phyloP scores from a whole-genome alignment of 2,113 vertebrate genomes.

The Cololabis saira region DNA sequence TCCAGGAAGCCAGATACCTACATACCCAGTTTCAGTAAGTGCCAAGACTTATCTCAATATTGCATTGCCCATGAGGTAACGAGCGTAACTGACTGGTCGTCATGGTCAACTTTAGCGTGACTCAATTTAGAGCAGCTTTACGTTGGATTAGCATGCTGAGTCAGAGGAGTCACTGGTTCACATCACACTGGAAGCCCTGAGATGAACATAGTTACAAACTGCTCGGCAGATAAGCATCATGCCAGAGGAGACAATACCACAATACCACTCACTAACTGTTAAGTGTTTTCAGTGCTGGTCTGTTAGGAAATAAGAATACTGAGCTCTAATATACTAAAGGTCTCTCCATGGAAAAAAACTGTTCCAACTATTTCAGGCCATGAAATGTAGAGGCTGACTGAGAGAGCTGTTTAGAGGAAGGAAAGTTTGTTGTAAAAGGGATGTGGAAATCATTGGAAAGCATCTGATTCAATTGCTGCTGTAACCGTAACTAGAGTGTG shows the following conservation, averaged over 20 bases:
- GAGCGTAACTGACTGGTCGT: constrained; percentile 56
- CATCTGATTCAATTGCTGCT: neutral
- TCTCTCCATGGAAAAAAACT: too few relatives aligned
- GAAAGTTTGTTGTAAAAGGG: neutral
- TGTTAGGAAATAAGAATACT: too few relatives aligned
- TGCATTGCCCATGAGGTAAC: constrained; percentile 5
- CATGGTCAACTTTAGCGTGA: constrained; percentile 58
- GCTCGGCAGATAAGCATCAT: constrained; percentile 4
- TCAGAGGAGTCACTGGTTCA: constrained; percentile 45
- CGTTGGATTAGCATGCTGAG: constrained; percentile 66
- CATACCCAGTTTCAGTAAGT: constrained; percentile 79
- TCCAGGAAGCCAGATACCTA: constrained; percentile 69
- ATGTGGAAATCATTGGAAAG: neutral
- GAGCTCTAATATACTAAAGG: too few relatives aligned
- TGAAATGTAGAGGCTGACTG: neutral
- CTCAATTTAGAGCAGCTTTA: constrained; percentile 58
- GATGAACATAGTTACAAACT: constrained; percentile 7
- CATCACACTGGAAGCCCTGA: constrained; percentile 33
- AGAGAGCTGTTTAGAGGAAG: neutral
- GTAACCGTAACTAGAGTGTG: neutral
- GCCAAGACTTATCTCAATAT: neutral
- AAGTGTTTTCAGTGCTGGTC: too few relatives aligned
- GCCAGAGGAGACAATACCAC: neutral
- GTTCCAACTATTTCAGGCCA: neutral
- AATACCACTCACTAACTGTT: neutral